phyloP scores from a whole-genome alignment of 2,113 vertebrate genomes.

The Murina feae region DNA sequence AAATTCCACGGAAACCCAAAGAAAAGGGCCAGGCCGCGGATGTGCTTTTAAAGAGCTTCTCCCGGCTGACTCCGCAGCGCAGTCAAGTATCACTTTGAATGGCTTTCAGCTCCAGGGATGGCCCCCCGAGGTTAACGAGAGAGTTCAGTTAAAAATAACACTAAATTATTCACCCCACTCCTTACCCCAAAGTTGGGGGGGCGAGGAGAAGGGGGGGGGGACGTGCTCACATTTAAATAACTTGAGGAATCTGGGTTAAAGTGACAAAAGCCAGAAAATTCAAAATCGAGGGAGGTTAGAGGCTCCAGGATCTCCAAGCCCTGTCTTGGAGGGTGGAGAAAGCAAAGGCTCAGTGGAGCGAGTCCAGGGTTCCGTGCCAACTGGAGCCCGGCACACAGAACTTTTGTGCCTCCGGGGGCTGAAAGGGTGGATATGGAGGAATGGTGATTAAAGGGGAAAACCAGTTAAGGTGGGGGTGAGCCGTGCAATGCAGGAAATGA shows the following conservation, averaged over 20 bases:
- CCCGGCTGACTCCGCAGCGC: constrained; percentile 45
- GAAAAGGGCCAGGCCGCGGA: constrained; percentile 50
- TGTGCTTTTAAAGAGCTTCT: constrained; percentile 63
- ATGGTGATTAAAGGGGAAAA: neutral
- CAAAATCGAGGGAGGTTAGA: constrained; percentile 21
- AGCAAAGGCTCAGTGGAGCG: neutral
- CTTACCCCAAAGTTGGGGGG: neutral
- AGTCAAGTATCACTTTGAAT: constrained; percentile 58
- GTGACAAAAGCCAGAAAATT: constrained; percentile 52
- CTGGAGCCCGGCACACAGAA: neutral
- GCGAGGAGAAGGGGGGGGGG: rapidly evolving
- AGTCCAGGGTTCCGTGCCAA: neutral
- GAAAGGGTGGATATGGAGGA: neutral
- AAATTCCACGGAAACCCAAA: constrained; percentile 60
- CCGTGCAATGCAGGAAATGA: neutral
- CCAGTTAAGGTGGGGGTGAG: neutral
- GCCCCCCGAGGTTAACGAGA: constrained; percentile 65
- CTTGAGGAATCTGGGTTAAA: constrained; percentile 13
- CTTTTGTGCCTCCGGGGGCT: neutral
- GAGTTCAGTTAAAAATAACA: constrained; percentile 72
- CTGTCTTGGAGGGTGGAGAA: neutral
- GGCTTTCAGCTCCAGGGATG: constrained; percentile 55
- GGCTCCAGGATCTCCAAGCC: neutral
- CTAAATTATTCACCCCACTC: constrained; percentile 27
- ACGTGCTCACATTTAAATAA: neutral